phyloP scores from a whole-genome alignment of 2,888 invertebrate species.

The Leucophenga montana region DNA sequence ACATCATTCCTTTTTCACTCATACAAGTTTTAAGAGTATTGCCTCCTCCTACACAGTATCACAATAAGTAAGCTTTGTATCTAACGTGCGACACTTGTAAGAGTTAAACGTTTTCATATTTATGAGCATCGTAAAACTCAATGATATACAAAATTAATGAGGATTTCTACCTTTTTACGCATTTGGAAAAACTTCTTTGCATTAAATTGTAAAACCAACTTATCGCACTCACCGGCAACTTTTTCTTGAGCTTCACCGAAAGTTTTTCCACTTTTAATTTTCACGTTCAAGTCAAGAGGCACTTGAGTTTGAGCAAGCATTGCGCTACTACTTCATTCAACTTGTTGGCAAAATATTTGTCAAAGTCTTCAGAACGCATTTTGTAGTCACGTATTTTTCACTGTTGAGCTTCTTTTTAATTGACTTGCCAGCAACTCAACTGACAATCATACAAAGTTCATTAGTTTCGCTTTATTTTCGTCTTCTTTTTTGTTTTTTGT shows the following conservation, averaged over 20 bases:
- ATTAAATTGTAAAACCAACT: constrained; percentile 40
- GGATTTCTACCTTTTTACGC: constrained; percentile 41
- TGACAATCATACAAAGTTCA: constrained; percentile 48
- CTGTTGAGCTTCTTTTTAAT: constrained; percentile 65
- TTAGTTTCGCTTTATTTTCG: constrained; percentile 47
- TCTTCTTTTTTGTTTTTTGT: neutral
- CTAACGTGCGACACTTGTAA: constrained; percentile 40
- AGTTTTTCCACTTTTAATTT: constrained; percentile 51
- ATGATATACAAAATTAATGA: constrained; percentile 71
- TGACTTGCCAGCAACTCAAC: constrained; percentile 57
- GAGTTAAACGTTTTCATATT: constrained; percentile 71
- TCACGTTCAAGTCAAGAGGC: constrained; percentile 16
- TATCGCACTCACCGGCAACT: neutral
- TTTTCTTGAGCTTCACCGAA: constrained; percentile 42
- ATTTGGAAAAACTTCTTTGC: constrained; percentile 44
- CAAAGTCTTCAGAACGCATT: constrained; percentile 44
- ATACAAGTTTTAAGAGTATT: neutral
- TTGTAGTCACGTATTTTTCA: constrained; percentile 66
- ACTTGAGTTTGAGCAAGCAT: constrained; percentile 42
- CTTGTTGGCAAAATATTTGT: constrained; percentile 58
- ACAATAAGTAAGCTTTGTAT: neutral
- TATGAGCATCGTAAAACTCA: constrained; percentile 71
- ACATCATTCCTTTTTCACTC: neutral
- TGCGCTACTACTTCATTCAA: constrained; percentile 28
- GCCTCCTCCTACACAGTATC: neutral